These are phyloP conservation scores for Jacana jacana DNA, from an alignment of 2,113 vertebrate species.

Conservation along the genomic window DNA sequence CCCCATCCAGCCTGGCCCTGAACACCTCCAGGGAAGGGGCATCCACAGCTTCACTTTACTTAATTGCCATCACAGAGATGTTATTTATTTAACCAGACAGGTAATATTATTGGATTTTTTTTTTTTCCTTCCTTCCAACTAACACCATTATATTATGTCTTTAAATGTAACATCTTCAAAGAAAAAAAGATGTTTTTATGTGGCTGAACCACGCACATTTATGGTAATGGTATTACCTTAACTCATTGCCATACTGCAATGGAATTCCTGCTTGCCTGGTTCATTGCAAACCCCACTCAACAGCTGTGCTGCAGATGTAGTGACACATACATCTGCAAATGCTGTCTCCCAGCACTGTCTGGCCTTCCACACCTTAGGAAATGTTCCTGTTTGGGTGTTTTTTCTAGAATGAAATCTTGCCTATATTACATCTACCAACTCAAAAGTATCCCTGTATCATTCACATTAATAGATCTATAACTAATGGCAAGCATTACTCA, in stretches of 20 bases:
- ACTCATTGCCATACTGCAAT: not conserved
- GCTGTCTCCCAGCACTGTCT: not conserved
- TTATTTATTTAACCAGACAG: not conserved
- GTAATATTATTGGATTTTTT: not conserved
- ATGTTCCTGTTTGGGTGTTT: not conserved
- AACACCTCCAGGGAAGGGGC: not conserved
- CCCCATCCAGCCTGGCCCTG: not conserved
- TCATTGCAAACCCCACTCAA: not conserved
- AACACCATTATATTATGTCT: not conserved
- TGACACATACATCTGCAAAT: not conserved
- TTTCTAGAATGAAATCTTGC: not conserved
- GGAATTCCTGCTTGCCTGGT: not conserved
- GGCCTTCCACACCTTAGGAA: not conserved
- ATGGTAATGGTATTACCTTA: not conserved
- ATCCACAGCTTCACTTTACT: not conserved
- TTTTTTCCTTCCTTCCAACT: not conserved
- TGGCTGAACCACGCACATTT: not conserved
- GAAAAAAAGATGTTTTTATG: not conserved
- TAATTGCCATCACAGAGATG: not conserved
- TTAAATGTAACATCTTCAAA: not conserved
- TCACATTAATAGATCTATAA: not conserved
- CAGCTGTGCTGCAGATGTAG: not conserved
- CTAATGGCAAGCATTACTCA: not conserved
- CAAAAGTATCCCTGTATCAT: not conserved
- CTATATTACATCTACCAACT: not conserved